These are phyloP conservation scores for Psilopogon haemacephalus DNA, from an alignment of 2,113 vertebrate genomes.

Conservation along the genomic window DNA sequence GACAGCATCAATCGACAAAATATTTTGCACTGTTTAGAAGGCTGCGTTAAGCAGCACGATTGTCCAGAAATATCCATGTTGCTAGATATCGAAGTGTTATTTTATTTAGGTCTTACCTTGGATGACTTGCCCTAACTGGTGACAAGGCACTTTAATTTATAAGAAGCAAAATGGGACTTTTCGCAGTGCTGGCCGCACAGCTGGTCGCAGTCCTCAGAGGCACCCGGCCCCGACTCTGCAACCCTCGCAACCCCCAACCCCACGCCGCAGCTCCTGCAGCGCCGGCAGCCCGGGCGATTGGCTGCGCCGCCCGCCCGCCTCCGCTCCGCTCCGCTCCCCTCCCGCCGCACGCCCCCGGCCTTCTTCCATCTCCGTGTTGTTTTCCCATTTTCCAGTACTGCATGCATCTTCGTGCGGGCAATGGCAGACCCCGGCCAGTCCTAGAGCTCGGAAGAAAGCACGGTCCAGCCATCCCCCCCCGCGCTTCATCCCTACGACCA, in stretches of 20 bases:
- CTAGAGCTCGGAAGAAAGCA: background rate
- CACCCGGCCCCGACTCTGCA: conserved; percentile 29
- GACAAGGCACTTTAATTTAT: conserved; percentile 72
- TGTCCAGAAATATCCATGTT: conserved; percentile 2
- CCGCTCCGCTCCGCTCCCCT: background rate
- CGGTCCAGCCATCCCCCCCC: background rate
- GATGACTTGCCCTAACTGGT: conserved; percentile 78
- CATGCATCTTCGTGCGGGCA: background rate
- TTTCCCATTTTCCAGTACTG: background rate
- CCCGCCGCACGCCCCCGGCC: background rate
- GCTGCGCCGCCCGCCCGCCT: conserved; percentile 38
- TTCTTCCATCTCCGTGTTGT: background rate
- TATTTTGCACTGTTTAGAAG: background rate
- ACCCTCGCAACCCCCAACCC: conserved; percentile 61
- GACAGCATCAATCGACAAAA: background rate
- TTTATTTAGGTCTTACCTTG: conserved; percentile 77
- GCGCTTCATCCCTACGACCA: accelerated
- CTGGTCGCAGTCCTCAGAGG: conserved; percentile 68
- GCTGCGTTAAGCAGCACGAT: conserved; percentile 14
- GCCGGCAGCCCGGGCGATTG: conserved; percentile 72
- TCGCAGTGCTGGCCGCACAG: conserved; percentile 58
- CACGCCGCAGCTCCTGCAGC: conserved; percentile 72
- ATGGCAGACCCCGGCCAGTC: background rate
- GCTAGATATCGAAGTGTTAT: conserved; percentile 55
- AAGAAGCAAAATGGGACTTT: conserved; percentile 66